Conservation (phyloP, 2,797 vertebrate species). For the Martes flavigula region DNA sequence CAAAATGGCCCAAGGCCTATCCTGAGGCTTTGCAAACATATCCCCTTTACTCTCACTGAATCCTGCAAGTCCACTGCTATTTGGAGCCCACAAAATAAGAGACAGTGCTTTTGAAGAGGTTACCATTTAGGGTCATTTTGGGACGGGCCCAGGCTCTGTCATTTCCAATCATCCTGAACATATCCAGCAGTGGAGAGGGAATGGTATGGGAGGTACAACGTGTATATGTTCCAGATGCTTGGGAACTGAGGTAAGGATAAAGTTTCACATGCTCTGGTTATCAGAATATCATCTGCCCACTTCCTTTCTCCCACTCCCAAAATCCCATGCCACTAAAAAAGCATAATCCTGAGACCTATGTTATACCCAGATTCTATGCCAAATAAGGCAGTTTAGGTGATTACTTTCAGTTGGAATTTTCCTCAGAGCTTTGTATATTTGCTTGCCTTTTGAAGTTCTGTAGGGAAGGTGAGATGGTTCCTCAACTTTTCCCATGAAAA, state of each 20-base stretch:
- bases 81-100: background rate
- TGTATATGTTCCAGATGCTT: background rate
- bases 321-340: background rate
- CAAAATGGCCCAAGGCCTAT: background rate
- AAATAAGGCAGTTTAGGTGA: background rate
- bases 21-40: background rate
- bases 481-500: background rate
- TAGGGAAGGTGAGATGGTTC: background rate
- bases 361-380: background rate
- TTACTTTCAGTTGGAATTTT: background rate
- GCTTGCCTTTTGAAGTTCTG: background rate
- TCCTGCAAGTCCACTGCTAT: background rate
- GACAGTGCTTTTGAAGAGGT: background rate
- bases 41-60: background rate
- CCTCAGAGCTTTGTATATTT: background rate
- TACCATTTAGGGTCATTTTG: background rate
- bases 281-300: background rate
- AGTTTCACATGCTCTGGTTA: background rate
- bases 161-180: background rate
- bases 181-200: background rate
- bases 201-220: background rate
- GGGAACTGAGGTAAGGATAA: background rate
- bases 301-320: background rate
- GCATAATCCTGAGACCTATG: background rate
- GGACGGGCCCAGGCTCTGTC: background rate